phyloP scores from a whole-genome alignment of 2,797 vertebrate genomes.

The Acipenser ruthenus region DNA sequence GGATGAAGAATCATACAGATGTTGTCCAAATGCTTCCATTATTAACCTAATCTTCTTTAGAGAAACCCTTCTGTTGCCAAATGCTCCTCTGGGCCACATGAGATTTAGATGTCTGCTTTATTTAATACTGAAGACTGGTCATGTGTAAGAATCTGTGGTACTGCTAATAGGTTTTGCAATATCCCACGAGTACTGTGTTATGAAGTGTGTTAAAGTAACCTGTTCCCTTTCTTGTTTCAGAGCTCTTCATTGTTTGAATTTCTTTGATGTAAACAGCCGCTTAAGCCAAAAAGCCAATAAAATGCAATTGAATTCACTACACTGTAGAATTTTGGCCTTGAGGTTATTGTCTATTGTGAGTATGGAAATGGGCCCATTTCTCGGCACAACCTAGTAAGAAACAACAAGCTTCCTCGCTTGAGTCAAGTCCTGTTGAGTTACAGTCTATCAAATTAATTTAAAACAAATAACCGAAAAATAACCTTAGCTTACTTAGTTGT shows the following conservation, averaged over 20 bases:
- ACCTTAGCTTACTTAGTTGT: no score
- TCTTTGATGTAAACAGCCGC: neutral
- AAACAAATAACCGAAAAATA: no score
- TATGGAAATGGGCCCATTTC: no score
- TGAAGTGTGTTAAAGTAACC: conserved; percentile 4
- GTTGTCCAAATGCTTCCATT: conserved; percentile 50
- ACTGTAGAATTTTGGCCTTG: neutral
- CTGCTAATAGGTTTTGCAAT: conserved; percentile 43
- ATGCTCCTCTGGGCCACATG: conserved; percentile 48
- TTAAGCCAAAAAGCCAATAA: neutral
- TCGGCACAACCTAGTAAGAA: no score
- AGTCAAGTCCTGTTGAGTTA: no score
- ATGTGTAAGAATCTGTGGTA: conserved; percentile 46
- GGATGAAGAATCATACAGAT: conserved; percentile 44
- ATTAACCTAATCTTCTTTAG: conserved; percentile 53
- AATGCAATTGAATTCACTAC: neutral
- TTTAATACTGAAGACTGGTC: conserved; percentile 41
- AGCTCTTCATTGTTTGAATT: neutral
- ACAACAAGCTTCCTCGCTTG: no score
- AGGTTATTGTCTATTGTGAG: neutral
- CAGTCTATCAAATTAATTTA: no score
- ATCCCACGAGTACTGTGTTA: conserved; percentile 22
- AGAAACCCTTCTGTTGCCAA: conserved; percentile 51
- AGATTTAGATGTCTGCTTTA: conserved; percentile 50
- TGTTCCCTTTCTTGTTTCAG: neutral